Base-by-base conservation (phyloP, 30 jellyfish, hydroid and myxozoan species). In the Rhopilema esculentum region DNA sequence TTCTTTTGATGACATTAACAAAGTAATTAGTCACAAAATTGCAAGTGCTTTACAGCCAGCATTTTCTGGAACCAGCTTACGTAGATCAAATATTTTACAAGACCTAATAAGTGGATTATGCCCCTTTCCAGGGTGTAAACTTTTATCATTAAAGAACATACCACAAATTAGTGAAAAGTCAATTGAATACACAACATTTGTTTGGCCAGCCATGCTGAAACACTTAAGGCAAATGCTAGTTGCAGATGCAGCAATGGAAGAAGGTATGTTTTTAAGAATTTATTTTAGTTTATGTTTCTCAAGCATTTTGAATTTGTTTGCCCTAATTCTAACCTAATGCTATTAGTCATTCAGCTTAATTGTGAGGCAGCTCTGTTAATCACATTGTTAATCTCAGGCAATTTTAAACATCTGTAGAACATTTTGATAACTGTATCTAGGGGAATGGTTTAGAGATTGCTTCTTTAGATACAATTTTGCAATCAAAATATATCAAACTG, bases 21-120 rank as follows among this genome's bases (percentile, higher is more conserved):
- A 69, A 79, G 94, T 96, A 0, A 28, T 80, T 53, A 70, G 98
- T 26, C 97, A 96, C 83, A 87, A 91, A 66, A 70, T 96, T 51
- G 97, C 97, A 15, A 96, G 99, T 80, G 89, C 88, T 9, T 90
- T 96, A 65, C 97, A 85, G 83, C 99, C 99, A 23, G 88, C 98
- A 12, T 33, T 67, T 75, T 77, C 92, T 1, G 27, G 27, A 6
- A 28, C 49, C 20, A n/a, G 49, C 40, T 50, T 49, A 16, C 6
- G 15, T n/a, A 21, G 8, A 68, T 50, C 93, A 1, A 81, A 75
- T 69, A n/a, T 66, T 75, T 27, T 76, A 4, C 93, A 89, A 16
- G 89, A 78, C 31, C 18, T 95, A 4, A 92, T 90, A 6, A 68
- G 72, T 66, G 81, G 69, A 24, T 73, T 95, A 17, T 91, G 96